These are phyloP conservation scores for Lontra canadensis DNA, from an alignment of 2,113 vertebrate species.

Conservation along the genomic window DNA sequence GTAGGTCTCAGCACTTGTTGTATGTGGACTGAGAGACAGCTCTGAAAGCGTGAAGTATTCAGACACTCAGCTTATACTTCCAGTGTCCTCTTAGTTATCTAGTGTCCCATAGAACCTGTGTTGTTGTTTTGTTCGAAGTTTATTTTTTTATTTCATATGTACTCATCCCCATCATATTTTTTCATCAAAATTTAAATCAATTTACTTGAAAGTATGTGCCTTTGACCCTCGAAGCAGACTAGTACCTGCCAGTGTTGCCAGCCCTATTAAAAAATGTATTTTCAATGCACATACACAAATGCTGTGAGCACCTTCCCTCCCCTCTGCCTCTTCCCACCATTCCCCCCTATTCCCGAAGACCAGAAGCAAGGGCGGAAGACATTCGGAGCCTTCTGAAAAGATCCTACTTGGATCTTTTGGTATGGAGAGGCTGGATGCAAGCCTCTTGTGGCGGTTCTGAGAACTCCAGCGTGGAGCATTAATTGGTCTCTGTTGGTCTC, in stretches of 20 bases:
- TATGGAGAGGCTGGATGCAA: background rate
- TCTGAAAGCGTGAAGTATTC: background rate
- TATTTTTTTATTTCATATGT: background rate
- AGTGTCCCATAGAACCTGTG: background rate
- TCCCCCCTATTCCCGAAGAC: background rate
- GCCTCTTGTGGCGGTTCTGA: background rate
- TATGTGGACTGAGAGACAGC: background rate
- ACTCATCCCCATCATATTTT: background rate
- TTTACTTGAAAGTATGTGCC: background rate
- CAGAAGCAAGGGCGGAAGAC: background rate
- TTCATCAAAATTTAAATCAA: background rate
- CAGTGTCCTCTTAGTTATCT: background rate
- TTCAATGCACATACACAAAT: background rate
- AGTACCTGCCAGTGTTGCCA: background rate
- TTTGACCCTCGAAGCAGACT: background rate
- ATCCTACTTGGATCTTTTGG: background rate
- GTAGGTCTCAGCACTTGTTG: no score
- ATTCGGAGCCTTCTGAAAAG: background rate
- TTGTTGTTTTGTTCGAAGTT: background rate
- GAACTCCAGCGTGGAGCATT: background rate
- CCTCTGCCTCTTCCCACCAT: no score
- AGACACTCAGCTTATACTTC: background rate
- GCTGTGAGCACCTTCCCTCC: background rate
- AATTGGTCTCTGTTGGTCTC: background rate
- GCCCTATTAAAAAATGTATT: background rate